Percentiles rank a stretch among this genome's conserved stretches.
phyloP scores from a whole-genome alignment of 2,888 invertebrate species.

The Gymnoscelis rufifasciata region DNA sequence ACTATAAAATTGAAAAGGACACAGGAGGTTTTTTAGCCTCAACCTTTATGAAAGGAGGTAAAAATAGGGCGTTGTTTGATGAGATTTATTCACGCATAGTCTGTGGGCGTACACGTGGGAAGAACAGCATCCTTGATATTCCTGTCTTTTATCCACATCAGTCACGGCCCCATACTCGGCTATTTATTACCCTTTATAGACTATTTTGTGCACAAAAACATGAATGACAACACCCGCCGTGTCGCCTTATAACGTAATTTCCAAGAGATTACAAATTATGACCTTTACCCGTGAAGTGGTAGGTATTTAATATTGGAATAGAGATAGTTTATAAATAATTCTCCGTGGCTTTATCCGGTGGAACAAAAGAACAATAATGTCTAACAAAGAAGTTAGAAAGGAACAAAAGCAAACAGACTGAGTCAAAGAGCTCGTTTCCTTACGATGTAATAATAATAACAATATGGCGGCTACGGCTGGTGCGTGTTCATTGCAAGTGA shows the following conservation, averaged over 20 bases:
- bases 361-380: slow-evolving; percentile 69
- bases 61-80: slow-evolving; percentile 50
- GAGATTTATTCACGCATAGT: slow-evolving; percentile 61
- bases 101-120: slow-evolving; percentile 59
- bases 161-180: slow-evolving; percentile 48
- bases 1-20: too few relatives aligned
- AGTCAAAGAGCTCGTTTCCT: slow-evolving; percentile 60
- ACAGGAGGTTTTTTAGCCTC: too few relatives aligned
- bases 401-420: slow-evolving; percentile 63
- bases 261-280: slow-evolving; percentile 14
- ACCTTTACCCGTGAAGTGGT: slow-evolving; percentile 36
- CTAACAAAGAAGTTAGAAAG: slow-evolving; percentile 68
- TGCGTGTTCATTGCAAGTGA: slow-evolving; percentile 47
- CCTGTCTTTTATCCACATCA: slow-evolving; percentile 47
- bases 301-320: slow-evolving; percentile 37
- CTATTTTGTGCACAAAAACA: slow-evolving; percentile 42
- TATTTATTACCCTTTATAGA: slow-evolving; percentile 46
- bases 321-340: slow-evolving; percentile 64
- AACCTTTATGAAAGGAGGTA: slow-evolving; percentile 27
- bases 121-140: slow-evolving; percentile 40
- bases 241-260: slow-evolving; percentile 30
- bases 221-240: slow-evolving; percentile 37
- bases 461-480: slow-evolving; percentile 55
- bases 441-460: slow-evolving; percentile 60
- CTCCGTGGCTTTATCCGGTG: slow-evolving; percentile 47